Conservation (phyloP, 2,888 invertebrate genomes). For the Strigamia maritima region DNA sequence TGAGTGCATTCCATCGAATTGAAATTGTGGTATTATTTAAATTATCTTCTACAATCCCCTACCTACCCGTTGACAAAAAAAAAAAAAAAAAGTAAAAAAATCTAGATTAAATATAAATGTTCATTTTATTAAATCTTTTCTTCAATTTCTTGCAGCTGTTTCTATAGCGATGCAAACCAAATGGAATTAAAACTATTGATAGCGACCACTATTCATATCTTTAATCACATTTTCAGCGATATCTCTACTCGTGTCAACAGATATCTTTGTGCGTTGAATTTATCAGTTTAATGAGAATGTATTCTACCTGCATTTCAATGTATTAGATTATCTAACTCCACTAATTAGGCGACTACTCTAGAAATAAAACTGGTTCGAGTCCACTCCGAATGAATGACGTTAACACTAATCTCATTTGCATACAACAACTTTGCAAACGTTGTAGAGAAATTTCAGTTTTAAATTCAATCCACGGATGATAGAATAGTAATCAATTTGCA, state of each 20-base stretch:
- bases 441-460: background rate
- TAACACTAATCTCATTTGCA: constrained; percentile 7
- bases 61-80: background rate
- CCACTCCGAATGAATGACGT: background rate
- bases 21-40: constrained; percentile 26
- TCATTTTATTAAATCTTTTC: background rate
- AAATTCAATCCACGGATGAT: background rate
- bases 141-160: constrained; percentile 11
- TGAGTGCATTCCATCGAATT: constrained; percentile 24
- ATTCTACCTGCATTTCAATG: constrained; percentile 1
- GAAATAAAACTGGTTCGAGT: background rate
- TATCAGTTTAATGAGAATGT: background rate
- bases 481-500: background rate
- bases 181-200: constrained; percentile 22
- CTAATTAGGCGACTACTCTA: background rate
- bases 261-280: constrained; percentile 9
- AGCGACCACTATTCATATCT: background rate
- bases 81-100: background rate
- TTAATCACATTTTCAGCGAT: background rate
- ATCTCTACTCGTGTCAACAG: background rate
- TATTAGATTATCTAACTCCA: background rate
- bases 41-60: background rate
- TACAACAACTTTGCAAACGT: background rate
- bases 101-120: background rate
- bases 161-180: background rate